These are phyloP conservation scores for Zele albiditarsus DNA, from an alignment of 2,888 invertebrate genomes.

Conservation along the genomic window DNA sequence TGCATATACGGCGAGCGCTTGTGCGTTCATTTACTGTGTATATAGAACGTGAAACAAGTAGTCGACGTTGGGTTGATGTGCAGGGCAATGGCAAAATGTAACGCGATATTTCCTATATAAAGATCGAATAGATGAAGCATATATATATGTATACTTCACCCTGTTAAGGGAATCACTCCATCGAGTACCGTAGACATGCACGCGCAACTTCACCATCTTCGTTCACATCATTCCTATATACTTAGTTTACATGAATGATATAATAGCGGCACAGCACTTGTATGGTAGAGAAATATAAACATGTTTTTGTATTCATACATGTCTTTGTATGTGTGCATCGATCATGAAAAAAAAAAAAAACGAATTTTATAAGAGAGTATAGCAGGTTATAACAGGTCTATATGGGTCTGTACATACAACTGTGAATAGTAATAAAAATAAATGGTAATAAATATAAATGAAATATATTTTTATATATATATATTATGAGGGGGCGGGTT, in stretches of 20 bases:
- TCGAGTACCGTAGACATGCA: not conserved
- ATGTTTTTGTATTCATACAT: too few relatives aligned
- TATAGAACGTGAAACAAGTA: not conserved
- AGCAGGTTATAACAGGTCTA: too few relatives aligned
- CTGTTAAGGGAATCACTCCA: not conserved
- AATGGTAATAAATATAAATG: too few relatives aligned
- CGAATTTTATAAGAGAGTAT: too few relatives aligned
- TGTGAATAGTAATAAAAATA: too few relatives aligned
- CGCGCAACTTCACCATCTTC: slow-evolving; percentile 6
- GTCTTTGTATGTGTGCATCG: too few relatives aligned
- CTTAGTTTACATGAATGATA: not conserved
- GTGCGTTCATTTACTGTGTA: not conserved
- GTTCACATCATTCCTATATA: not conserved
- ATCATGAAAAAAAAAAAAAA: too few relatives aligned
- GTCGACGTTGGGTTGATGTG: slow-evolving; percentile 1
- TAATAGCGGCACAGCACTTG: not conserved
- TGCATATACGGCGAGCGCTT: not conserved
- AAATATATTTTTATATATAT: too few relatives aligned
- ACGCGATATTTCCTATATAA: slow-evolving; percentile 9
- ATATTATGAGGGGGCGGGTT: too few relatives aligned
- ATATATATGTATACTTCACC: not conserved
- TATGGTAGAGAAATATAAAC: not conserved
- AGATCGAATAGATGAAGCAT: not conserved
- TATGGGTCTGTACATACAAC: too few relatives aligned
- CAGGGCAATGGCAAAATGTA: slow-evolving; percentile 9